Evolutionary conservation across 1,140 invertebrate genomes (phyloP).

Genomic region (Ips typographus): DNA sequence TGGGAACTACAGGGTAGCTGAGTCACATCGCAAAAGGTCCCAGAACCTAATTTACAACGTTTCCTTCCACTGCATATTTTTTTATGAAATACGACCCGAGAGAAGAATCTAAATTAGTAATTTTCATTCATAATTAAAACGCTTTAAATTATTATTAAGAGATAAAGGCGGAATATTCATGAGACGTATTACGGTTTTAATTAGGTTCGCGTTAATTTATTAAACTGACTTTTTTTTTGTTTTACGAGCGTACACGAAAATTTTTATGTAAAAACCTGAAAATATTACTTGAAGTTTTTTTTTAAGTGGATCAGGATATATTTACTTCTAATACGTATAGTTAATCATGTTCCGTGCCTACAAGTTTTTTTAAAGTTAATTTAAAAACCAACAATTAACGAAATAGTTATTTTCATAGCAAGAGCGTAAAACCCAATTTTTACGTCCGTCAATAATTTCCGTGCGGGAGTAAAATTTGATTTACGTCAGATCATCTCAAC

Average conservation of each 20-base stretch:
- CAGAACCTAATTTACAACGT: too few species aligned
- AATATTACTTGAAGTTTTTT: background rate
- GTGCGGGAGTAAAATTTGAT: too few species aligned
- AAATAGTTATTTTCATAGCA: background rate
- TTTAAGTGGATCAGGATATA: too few species aligned
- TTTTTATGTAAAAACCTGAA: background rate
- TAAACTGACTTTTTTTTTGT: background rate
- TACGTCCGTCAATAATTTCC: too few species aligned
- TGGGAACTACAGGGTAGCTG: too few species aligned
- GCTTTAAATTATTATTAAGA: slow-evolving; percentile 10
- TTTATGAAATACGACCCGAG: background rate
- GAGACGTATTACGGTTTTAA: slow-evolving; percentile 6
- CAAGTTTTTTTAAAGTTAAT: background rate
- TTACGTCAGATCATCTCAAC: too few species aligned
- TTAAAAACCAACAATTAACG: background rate
- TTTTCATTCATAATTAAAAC: slow-evolving; percentile 24
- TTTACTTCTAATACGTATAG: too few species aligned
- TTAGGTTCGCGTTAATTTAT: slow-evolving; percentile 1
- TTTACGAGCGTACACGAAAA: background rate
- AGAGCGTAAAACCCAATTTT: too few species aligned
- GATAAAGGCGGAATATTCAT: slow-evolving; percentile 21
- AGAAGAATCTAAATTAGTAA: slow-evolving; percentile 6
- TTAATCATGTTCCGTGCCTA: too few species aligned
- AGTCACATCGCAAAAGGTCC: too few species aligned
- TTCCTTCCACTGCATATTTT: too few species aligned